Evolutionary conservation across 2,797 vertebrate genomes (phyloP), one percentile per base, ranked within the genome.

Genomic region (Picus viridis): DNA sequence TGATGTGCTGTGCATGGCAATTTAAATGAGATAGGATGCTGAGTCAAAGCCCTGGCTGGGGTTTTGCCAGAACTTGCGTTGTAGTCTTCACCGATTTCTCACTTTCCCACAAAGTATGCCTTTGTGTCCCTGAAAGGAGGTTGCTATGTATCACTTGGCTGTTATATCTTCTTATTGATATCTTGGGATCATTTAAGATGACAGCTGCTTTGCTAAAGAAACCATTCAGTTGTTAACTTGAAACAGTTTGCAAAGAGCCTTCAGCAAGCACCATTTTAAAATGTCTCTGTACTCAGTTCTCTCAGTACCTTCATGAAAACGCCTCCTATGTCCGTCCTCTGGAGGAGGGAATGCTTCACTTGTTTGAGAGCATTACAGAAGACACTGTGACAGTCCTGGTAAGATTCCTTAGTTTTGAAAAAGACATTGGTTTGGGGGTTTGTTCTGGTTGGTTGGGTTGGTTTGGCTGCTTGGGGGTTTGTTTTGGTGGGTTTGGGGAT

Each of bases 281-380:
- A 53, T 65, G 34, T 95, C 49, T 85, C 51, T 73, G 65, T 64
- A 4, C 93, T 86, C 90, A 99, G 99, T 99, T 99, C 90, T 99
- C 99, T 17, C 99, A 99, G 84, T 98, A 99, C 94, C 98, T 99
- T 30, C 99, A 99, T 95, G 99, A 99, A 97, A 99, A 99, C 62
- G 99, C 99, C 7, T 98, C 98, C 0, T 99, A 99, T 23, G 98
- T 99, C 96, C 99, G 99, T 97, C 99, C 99, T 88, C 98, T 99
- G 75, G 99, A 99, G 98, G 99, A 99, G 93, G 98, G 98, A 92
- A 98, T 99, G 96, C 94, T 99, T 85, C 99, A 98, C 62, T 96
- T 99, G 93, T 98, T 99, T 96, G 98, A 99, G 96, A 99, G 98
- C 96, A 99, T 99, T 96, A 99, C 99, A 2, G 99, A 99, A 92